Evolutionary conservation across 2,113 vertebrate genomes (phyloP).

Genomic region (Myotis brandtii): DNA sequence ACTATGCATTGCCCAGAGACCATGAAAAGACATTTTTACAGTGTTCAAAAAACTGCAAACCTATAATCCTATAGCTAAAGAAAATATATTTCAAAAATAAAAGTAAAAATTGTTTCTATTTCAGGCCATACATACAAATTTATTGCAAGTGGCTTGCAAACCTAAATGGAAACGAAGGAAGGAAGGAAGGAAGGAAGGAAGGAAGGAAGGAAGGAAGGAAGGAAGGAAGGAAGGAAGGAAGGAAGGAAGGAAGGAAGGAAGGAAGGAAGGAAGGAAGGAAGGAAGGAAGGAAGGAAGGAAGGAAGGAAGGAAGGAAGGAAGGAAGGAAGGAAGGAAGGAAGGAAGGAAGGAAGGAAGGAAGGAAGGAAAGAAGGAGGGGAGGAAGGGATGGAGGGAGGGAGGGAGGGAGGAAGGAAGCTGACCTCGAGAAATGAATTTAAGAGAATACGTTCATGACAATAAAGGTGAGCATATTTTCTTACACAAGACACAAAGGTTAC

Average conservation of each 20-base stretch:
- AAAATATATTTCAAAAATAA: neutral
- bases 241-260: neutral
- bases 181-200: neutral
- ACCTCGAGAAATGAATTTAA: neutral
- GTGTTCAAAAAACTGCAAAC: neutral
- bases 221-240: neutral
- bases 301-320: neutral
- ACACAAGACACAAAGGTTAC: neutral
- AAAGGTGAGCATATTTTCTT: neutral
- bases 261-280: neutral
- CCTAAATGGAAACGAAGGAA: neutral
- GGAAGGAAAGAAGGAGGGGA: no score
- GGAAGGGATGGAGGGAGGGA: no score
- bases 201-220: neutral
- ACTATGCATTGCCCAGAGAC: neutral
- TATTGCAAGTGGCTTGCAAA: neutral
- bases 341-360: neutral
- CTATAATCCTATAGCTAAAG: neutral
- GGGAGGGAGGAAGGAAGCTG: neutral
- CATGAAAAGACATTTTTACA: neutral
- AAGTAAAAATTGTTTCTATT: neutral
- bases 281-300: neutral
- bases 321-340: neutral
- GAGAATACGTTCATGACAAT: neutral
- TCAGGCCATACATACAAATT: neutral